Evolutionary conservation across 2,888 invertebrate species (phyloP), one percentile per base, ranked within the genome.

Genomic region (Aphodius granarius): DNA sequence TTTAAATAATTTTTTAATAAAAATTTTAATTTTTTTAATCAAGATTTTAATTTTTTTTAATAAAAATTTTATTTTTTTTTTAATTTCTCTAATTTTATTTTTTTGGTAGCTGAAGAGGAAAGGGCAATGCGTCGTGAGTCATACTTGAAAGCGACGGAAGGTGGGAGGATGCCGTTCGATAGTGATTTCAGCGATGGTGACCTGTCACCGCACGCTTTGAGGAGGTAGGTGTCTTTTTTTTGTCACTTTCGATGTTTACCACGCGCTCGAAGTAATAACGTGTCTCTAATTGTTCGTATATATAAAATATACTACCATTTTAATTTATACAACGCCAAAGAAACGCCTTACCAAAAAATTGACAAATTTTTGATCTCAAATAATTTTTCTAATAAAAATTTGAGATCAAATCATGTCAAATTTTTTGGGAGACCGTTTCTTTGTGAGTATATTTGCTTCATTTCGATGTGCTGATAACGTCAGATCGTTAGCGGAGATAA

Each of bases 61-160:
- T n/a, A n/a, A n/a, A n/a, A n/a, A n/a, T n/a, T 43, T 70, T 65
- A 71, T 5, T 71, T 71, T 23, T 71, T 76, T 16, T 70, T 65
- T 3, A 2, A 63, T 18, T 63, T 62, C n/a, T 75, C 20, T 16
- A 43, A 72, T 71, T 71, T 62, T 77, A 75, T 74, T 81, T 82
- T 88, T 86, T 79, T 86, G n/a, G n/a, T n/a, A 91, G 92, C 90
- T 86, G 95, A 95, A 85, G 97, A 97, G 85, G 96, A 96, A 83
- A 92, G 95, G 79, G 92, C 94, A 20, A 95, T 94, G 88, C 91
- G 97, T 81, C 90, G 97, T 81, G 95, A 96, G 80, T 97, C 97
- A n/a, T 98, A 98, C 88, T 89, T 97, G 80, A 96, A 96, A 88
- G 97, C 97, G 66, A 97, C 97, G 9, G 95, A 94, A 90, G 94